A percentile compares a stretch with the other conserved stretches of the same genome.
phyloP scores from a whole-genome alignment of 2,113 vertebrate species.

The Cheilinus undulatus region DNA sequence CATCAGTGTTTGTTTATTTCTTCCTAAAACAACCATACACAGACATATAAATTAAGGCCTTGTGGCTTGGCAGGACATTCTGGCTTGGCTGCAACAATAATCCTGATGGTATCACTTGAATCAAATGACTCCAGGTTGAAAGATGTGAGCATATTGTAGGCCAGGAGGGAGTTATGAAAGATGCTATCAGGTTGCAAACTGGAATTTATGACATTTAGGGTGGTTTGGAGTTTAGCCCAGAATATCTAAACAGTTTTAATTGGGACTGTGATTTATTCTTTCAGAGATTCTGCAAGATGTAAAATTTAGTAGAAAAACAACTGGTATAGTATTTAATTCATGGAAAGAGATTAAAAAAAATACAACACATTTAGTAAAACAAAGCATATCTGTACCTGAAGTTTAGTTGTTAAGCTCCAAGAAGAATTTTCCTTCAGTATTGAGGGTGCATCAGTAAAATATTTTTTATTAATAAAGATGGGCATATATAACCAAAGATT shows the following conservation, averaged over 20 bases:
- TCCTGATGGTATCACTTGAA: neutral
- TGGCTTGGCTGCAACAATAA: neutral
- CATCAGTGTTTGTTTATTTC: neutral
- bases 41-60: no score
- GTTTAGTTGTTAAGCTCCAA: no score
- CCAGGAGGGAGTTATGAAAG: neutral
- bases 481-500: no score
- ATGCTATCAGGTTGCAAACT: neutral
- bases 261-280: neutral
- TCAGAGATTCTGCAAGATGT: neutral
- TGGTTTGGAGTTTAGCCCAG: neutral
- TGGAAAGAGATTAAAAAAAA: no score
- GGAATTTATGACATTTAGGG: neutral
- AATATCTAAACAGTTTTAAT: neutral
- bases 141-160: neutral
- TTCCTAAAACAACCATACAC: no score
- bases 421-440: no score
- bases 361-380: no score
- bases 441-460: no score
- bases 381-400: no score
- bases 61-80: neutral
- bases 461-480: no score
- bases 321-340: no score
- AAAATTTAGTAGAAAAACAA: neutral
- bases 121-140: neutral